A percentile compares a stretch with the other conserved stretches of the same genome.
These are phyloP conservation scores for Lytechinus pictus DNA, from an alignment of 35 echinoderm and acorn worm genomes.

Conservation along the genomic window DNA sequence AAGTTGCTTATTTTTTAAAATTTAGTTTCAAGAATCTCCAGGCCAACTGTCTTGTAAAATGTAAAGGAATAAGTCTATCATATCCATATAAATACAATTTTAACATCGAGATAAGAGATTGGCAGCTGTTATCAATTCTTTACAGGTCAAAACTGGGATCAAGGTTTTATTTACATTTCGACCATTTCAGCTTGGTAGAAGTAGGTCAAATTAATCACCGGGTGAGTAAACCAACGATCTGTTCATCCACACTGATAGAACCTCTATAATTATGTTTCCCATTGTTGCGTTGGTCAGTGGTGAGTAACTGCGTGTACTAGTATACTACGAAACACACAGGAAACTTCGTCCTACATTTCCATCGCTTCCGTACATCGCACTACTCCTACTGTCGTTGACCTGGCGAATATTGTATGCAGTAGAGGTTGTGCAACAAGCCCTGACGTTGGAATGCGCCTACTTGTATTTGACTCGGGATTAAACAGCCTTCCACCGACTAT, in stretches of 20 bases:
- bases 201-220: conserved; percentile 1
- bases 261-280: background rate
- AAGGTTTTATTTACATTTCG: background rate
- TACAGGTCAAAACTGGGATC: background rate
- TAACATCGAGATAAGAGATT: too few relatives aligned
- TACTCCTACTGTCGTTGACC: background rate
- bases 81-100: too few relatives aligned
- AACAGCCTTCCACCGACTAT: conserved; percentile 23
- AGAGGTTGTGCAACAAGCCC: background rate
- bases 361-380: background rate
- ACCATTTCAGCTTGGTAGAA: background rate
- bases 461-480: background rate
- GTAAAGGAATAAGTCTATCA: too few relatives aligned
- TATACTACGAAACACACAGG: conserved; percentile 6
- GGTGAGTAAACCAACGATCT: background rate
- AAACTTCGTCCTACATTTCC: background rate
- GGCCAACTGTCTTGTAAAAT: too few relatives aligned
- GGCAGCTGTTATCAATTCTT: too few relatives aligned
- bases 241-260: background rate
- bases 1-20: too few relatives aligned
- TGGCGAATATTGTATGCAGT: background rate
- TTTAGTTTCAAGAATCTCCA: too few relatives aligned
- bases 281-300: background rate
- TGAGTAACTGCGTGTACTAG: conserved; percentile 3
- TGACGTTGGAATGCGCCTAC: background rate